Conservation (phyloP, 2,888 invertebrate species). For the Xanthia togata region DNA sequence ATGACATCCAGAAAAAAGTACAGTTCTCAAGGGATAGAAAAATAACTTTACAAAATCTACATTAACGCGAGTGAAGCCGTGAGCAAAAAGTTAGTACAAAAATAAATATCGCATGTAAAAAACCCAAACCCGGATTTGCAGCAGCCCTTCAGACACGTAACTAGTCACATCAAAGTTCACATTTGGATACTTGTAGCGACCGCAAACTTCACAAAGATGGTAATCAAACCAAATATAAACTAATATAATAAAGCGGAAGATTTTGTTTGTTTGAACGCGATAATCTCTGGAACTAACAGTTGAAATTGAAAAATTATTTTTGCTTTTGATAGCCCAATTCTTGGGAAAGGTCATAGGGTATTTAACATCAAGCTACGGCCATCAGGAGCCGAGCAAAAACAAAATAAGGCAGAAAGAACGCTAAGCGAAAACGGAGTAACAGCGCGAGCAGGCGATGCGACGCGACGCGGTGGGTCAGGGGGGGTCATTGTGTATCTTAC, state of each 20-base stretch:
- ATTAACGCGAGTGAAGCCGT: too few relatives aligned
- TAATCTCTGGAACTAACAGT: background rate
- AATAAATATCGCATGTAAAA: background rate
- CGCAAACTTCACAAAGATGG: background rate
- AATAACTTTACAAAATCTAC: too few relatives aligned
- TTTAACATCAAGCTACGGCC: background rate
- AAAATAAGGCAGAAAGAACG: background rate
- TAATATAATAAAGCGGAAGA: background rate
- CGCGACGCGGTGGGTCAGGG: background rate
- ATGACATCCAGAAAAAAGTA: too few relatives aligned
- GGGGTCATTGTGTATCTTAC: too few relatives aligned
- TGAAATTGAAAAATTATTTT: background rate
- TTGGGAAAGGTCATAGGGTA: background rate
- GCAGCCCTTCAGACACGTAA: background rate
- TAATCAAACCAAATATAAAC: slow-evolving; percentile 16
- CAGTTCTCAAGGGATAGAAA: too few relatives aligned
- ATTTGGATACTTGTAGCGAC: background rate
- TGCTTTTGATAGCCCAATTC: background rate
- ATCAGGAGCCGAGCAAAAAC: background rate
- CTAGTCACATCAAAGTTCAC: background rate
- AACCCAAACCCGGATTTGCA: background rate
- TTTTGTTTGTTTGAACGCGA: background rate
- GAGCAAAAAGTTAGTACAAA: background rate
- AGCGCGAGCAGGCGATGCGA: too few relatives aligned
- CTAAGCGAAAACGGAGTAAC: background rate